Conservation (phyloP, 2,888 invertebrate genomes). For the Bursaphelenchus okinawaensis region DNA sequence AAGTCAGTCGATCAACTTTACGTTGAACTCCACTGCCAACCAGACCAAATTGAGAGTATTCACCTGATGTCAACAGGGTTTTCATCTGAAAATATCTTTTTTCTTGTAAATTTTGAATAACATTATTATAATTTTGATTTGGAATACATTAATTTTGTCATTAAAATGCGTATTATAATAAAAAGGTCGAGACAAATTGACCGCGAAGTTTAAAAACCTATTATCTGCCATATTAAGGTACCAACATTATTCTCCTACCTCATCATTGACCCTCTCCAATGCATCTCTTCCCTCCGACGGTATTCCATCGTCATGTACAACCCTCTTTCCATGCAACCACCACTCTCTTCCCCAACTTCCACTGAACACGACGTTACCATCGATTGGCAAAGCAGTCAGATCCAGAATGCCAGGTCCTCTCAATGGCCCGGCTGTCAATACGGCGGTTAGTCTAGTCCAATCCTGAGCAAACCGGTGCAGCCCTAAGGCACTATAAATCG, state of each 20-base stretch:
- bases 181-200: too few relatives aligned
- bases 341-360: constrained; percentile 58
- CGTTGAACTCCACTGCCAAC: constrained; percentile 57
- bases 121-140: too few relatives aligned
- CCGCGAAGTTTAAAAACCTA: too few relatives aligned
- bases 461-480: constrained; percentile 45
- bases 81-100: constrained; percentile 36
- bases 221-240: too few relatives aligned
- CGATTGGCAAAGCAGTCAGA: constrained; percentile 52
- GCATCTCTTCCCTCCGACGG: constrained; percentile 48
- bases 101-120: too few relatives aligned
- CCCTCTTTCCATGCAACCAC: constrained; percentile 46
- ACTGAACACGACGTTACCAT: constrained; percentile 52
- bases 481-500: constrained; percentile 53
- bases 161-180: too few relatives aligned
- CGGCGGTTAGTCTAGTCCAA: constrained; percentile 49
- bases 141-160: too few relatives aligned
- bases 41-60: constrained; percentile 51
- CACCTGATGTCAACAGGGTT: constrained; percentile 35
- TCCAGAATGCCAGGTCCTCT: constrained; percentile 56
- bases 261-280: constrained; percentile 45
- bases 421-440: constrained; percentile 51
- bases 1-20: constrained; percentile 55
- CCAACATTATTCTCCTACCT: constrained; percentile 29
- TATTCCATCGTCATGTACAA: constrained; percentile 53